A percentile compares a stretch with the other conserved stretches of the same genome.
Conservation (phyloP, 2,113 vertebrate genomes). For the Diglossa brunneiventris region DNA sequence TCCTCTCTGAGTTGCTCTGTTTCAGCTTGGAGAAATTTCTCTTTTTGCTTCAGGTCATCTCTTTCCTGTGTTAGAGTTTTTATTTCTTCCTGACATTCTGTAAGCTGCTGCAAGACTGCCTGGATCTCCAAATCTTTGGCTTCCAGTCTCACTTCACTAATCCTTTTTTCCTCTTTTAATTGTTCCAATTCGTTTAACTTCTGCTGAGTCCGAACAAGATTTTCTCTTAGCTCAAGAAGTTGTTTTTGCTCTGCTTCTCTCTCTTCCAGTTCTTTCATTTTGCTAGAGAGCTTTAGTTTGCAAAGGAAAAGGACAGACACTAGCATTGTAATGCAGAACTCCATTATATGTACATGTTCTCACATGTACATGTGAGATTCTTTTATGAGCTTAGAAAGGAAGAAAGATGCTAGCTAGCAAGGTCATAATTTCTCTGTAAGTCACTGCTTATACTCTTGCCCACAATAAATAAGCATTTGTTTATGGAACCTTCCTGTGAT, state of each 20-base stretch:
- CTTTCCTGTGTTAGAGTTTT: slow-evolving; percentile 53
- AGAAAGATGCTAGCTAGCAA: not conserved
- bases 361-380: too few species aligned
- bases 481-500: not conserved
- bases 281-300: slow-evolving; percentile 53
- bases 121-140: slow-evolving; percentile 32
- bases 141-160: not conserved
- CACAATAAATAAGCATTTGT: not conserved
- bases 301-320: not conserved
- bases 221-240: slow-evolving; percentile 45
- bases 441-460: not conserved
- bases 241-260: slow-evolving; percentile 51
- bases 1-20: slow-evolving; percentile 69
- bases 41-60: slow-evolving; percentile 50
- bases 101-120: slow-evolving; percentile 34
- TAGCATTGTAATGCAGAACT: not conserved
- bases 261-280: slow-evolving; percentile 62
- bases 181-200: slow-evolving; percentile 51
- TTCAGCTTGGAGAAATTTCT: slow-evolving; percentile 57
- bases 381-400: not conserved
- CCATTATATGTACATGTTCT: not conserved
- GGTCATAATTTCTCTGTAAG: not conserved
- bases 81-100: slow-evolving; percentile 41
- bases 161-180: slow-evolving; percentile 51
- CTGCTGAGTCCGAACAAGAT: slow-evolving; percentile 38